phyloP scores from a whole-genome alignment of 2,888 invertebrate species.

The Agriopis marginaria region DNA sequence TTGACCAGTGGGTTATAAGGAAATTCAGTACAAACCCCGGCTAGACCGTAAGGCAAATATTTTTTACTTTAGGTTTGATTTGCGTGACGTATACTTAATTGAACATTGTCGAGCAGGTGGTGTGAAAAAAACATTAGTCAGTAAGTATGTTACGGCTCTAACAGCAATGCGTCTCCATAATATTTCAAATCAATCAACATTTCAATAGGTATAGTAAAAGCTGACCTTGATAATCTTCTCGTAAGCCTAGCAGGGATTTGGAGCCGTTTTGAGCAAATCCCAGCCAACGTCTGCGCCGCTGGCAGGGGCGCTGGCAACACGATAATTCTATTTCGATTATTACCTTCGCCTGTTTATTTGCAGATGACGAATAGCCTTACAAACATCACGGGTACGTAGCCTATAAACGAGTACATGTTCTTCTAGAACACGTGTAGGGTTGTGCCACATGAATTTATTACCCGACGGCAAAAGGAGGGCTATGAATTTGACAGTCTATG shows the following conservation, averaged over 20 bases:
- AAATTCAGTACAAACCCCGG: too few species aligned
- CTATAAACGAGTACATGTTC: conserved; percentile 3
- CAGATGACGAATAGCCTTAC: conserved; percentile 80
- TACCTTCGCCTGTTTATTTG: conserved; percentile 84
- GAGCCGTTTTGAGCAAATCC: conserved; percentile 61
- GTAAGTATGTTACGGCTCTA: background rate
- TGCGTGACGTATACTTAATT: too few species aligned
- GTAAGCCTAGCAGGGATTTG: conserved; percentile 46
- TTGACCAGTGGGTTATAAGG: too few species aligned
- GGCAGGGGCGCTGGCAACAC: conserved; percentile 75
- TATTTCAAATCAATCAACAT: background rate
- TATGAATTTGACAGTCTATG: too few species aligned
- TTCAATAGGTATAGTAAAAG: background rate
- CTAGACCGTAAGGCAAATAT: too few species aligned
- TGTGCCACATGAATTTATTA: background rate
- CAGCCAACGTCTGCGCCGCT: conserved; percentile 63
- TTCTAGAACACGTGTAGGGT: conserved; percentile 7
- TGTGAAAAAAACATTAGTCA: background rate
- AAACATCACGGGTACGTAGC: conserved; percentile 59
- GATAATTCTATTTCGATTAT: conserved; percentile 85
- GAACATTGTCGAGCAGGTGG: too few species aligned
- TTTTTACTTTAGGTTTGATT: too few species aligned
- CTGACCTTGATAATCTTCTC: conserved; percentile 36
- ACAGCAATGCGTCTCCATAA: background rate
- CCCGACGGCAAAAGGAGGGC: background rate